Evolutionary conservation across 2,113 vertebrate species (phyloP).

Genomic region (Cynopterus brachyotis): DNA sequence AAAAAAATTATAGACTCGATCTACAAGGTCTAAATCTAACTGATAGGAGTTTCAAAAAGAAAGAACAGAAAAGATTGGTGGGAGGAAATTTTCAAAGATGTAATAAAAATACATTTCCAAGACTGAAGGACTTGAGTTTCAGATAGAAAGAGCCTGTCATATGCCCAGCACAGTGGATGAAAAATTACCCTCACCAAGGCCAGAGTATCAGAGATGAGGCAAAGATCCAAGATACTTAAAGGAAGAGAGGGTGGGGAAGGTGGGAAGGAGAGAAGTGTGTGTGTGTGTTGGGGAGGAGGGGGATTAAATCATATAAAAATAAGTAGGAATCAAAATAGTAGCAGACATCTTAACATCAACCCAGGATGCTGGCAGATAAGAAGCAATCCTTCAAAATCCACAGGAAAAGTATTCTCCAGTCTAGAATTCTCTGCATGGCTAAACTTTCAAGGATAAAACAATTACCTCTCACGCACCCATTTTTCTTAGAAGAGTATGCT

Average conservation of each 20-base stretch:
- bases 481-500: not conserved
- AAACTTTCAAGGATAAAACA: conserved; percentile 22
- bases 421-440: not conserved
- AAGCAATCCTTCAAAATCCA: not conserved
- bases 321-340: not conserved
- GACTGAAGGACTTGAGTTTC: not conserved
- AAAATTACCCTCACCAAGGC: not conserved
- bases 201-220: not conserved
- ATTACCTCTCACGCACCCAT: not conserved
- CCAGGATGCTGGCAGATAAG: not conserved
- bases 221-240: not conserved
- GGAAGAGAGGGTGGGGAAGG: not conserved
- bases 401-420: not conserved
- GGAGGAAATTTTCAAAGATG: not conserved
- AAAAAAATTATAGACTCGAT: not conserved
- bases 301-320: not conserved
- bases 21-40: conserved; percentile 3
- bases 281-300: not conserved
- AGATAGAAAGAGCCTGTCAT: not conserved
- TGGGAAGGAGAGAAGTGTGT: rapidly evolving
- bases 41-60: not conserved
- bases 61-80: not conserved
- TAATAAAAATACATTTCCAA: conserved; percentile 30
- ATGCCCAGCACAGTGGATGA: not conserved
- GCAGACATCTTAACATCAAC: not conserved